These are phyloP conservation scores for Halichondria panicea DNA, from an alignment of 37 sponge, comb jelly and placozoan genomes.

Conservation along the genomic window DNA sequence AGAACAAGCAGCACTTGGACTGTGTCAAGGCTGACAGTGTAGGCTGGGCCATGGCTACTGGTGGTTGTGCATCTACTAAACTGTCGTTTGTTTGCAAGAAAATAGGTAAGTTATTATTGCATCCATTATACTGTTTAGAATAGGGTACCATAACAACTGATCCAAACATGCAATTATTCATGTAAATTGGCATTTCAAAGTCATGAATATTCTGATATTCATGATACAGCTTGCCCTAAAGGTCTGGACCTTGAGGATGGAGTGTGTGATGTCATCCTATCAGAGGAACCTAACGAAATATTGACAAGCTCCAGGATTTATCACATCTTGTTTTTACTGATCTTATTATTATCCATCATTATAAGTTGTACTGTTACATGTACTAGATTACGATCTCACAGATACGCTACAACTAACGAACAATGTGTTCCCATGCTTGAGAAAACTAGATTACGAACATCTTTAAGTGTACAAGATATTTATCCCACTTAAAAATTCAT, in stretches of 20 bases:
- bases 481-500: no score
- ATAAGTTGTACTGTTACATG: no score
- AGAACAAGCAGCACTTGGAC: conserved; percentile 36
- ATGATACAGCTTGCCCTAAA: conserved; percentile 16
- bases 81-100: conserved; percentile 68
- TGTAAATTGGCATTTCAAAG: not conserved
- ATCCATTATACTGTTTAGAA: not conserved
- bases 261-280: not conserved
- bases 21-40: conserved; percentile 28
- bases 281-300: not conserved
- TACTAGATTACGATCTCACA: no score
- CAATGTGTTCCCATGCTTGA: no score
- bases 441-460: no score
- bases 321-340: no score
- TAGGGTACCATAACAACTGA: conserved; percentile 14
- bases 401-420: no score
- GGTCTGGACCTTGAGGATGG: conserved; percentile 4
- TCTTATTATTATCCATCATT: no score
- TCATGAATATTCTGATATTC: no score
- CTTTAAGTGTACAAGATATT: no score
- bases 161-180: not conserved
- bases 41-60: conserved; percentile 58
- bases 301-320: no score
- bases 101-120: conserved; percentile 24
- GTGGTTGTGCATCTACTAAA: conserved; percentile 51